Evolutionary conservation across 2,113 vertebrate species (phyloP).

Genomic region (Genyomyrus donnyi): DNA sequence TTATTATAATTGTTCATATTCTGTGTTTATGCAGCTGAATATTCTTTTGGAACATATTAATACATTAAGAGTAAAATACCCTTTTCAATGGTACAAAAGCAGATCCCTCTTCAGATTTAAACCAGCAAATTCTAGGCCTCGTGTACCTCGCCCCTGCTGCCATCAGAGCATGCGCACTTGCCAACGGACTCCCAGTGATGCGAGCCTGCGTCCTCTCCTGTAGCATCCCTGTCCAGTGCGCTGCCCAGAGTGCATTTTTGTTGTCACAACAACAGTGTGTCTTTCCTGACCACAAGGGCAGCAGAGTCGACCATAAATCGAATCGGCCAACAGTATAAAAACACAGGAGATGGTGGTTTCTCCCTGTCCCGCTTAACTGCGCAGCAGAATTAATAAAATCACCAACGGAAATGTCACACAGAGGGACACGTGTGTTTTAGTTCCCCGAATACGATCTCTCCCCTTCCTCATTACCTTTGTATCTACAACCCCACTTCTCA

Average conservation of each 20-base stretch:
- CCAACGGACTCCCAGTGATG: neutral
- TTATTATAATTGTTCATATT: neutral
- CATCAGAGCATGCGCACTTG: neutral
- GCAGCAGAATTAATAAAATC: neutral
- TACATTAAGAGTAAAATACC: neutral
- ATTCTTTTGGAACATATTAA: neutral
- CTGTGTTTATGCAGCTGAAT: neutral
- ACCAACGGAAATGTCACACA: neutral
- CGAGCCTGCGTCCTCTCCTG: neutral
- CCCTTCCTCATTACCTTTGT: neutral
- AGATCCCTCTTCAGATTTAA: neutral
- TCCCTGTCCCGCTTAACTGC: neutral
- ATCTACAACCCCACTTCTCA: neutral
- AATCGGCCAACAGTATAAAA: neutral
- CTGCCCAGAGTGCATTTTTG: neutral
- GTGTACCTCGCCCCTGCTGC: neutral
- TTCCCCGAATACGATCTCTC: neutral
- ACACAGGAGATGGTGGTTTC: neutral
- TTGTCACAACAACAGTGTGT: neutral
- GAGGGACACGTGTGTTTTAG: neutral
- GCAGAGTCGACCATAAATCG: neutral
- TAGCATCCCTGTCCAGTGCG: neutral
- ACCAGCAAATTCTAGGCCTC: neutral
- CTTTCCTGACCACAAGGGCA: neutral
- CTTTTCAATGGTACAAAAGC: neutral